Conservation (phyloP, 2,797 vertebrate species). For the Merluccius polli region DNA sequence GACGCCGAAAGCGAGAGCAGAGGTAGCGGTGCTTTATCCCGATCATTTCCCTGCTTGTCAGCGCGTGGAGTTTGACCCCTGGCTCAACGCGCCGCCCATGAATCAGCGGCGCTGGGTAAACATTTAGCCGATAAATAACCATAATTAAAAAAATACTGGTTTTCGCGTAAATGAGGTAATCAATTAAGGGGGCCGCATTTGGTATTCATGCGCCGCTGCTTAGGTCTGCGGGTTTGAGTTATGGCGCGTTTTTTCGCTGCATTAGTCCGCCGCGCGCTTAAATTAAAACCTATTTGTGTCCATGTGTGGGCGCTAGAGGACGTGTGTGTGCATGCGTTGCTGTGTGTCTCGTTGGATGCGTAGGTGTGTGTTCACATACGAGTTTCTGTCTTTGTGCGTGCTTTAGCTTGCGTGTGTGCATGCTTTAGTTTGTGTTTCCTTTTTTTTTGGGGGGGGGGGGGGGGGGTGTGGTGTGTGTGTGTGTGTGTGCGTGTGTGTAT, state of each 20-base stretch:
- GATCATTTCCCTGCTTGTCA: constrained; percentile 37
- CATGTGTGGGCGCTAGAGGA: not conserved
- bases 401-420: constrained; percentile 8
- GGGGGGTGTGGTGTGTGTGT: constrained; percentile 4
- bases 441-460: not conserved
- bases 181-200: constrained; percentile 69
- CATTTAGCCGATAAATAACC: constrained; percentile 70
- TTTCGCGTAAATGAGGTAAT: constrained; percentile 77
- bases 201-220: constrained; percentile 75
- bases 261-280: constrained; percentile 7
- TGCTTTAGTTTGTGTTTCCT: not conserved
- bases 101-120: constrained; percentile 59
- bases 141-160: constrained; percentile 68
- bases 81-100: constrained; percentile 52
- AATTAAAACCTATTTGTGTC: not conserved
- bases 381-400: constrained; percentile 24
- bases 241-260: constrained; percentile 51
- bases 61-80: constrained; percentile 56
- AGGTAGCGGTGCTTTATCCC: no score
- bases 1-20: no score
- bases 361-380: constrained; percentile 13
- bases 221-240: constrained; percentile 67
- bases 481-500: constrained; percentile 17
- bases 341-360: constrained; percentile 10
- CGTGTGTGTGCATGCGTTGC: constrained; percentile 10